A percentile compares a stretch with the other conserved stretches of the same genome.
phyloP scores from a whole-genome alignment of 2,888 invertebrate genomes.

The Patella pellucida region DNA sequence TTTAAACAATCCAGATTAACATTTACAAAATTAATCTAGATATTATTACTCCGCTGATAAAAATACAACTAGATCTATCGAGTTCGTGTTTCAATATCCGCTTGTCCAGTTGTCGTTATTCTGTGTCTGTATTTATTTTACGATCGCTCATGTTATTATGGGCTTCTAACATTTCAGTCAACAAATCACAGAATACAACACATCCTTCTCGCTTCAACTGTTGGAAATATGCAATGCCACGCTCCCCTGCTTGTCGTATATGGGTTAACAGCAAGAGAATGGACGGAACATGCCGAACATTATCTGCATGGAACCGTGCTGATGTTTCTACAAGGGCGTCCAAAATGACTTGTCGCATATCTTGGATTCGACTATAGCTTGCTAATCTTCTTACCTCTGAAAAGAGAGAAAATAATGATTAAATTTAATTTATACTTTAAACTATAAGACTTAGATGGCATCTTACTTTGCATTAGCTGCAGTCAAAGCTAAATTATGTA shows the following conservation, averaged over 20 bases:
- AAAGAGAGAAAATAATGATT: constrained; percentile 20
- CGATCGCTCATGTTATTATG: constrained; percentile 39
- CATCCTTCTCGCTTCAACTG: constrained; percentile 56
- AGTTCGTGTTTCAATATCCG: too few species aligned
- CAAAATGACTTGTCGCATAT: constrained; percentile 57
- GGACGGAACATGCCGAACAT: constrained; percentile 56
- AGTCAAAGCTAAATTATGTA: too few species aligned
- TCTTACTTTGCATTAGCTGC: too few species aligned
- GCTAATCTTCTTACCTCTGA: constrained; percentile 59
- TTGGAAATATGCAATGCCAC: constrained; percentile 60
- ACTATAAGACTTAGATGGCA: too few species aligned
- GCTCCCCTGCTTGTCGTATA: constrained; percentile 59
- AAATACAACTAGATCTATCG: too few species aligned
- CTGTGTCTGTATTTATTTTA: not conserved
- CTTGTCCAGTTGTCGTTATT: not conserved
- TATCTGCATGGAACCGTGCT: constrained; percentile 59
- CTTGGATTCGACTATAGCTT: constrained; percentile 54
- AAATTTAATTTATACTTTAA: too few species aligned
- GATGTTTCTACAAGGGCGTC: constrained; percentile 59
- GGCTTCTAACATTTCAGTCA: constrained; percentile 63
- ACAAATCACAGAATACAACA: constrained; percentile 60
- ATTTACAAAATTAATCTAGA: too few species aligned
- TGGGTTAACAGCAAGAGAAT: constrained; percentile 60
- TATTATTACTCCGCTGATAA: too few species aligned
- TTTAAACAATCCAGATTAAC: constrained; percentile 4